Evolutionary conservation across 2,888 invertebrate genomes (phyloP), one percentile per base, ranked within the genome.

Genomic region (Microplitis deprimator): DNA sequence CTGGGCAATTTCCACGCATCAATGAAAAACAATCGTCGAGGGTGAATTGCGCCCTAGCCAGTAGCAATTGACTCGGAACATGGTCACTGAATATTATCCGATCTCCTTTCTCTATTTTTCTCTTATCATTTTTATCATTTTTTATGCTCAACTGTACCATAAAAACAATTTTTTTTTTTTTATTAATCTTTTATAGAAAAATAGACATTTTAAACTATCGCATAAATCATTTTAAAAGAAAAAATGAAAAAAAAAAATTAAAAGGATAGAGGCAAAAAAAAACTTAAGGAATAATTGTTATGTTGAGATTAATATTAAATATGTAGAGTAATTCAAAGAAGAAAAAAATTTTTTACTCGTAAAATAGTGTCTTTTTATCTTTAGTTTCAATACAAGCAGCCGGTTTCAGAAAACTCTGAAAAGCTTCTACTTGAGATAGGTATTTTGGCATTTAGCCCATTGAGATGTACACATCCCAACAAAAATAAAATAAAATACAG

Each of bases 391-490:
- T 10, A 64, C 73, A 65, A 50, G 17, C 20, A 65, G 64, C 50
- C 70, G 64, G 69, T 68, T 41, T 50, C 50, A 50, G 50, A 50
- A 59, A 71, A 65, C 64, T 50, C 61, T 40, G 64, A 17, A 70
- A 68, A 60, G 73, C 73, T 68, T 71, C 70, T 68, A 40, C 61
- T 72, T 10, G 60, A 75, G 64, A 69, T 69, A 70, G 68, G 76
- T 78, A 80, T 75, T 79, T 79, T 81, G 80, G 80, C 80, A 80
- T 50, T 65, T 64, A 76, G 81, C 80, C 81, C 79, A 68, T 67
- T 59, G 10, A 20, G 59, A 74, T 39, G 40, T 65, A 40, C 67
- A 60, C 68, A 68, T 39, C 17, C 61, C 13, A 10, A n/a, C n/a
- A 17, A 38, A 62, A 10, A 62, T n/a, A 61, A 40, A 8, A 72